Conservation (phyloP, 2,888 invertebrate species). For the Sphecodes monilicornis region DNA sequence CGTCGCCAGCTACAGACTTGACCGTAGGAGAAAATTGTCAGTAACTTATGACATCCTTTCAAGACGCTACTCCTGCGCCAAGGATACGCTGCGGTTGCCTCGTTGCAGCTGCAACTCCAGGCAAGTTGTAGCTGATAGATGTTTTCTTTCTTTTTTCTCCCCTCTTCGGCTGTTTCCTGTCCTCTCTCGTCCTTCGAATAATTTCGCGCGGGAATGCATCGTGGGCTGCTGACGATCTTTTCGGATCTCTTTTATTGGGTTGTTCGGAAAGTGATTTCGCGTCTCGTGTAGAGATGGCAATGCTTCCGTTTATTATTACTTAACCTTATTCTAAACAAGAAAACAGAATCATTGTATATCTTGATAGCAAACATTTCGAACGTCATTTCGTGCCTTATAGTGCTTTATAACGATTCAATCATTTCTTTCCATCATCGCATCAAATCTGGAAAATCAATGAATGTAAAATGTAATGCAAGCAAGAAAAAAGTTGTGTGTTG, state of each 20-base stretch:
- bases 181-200: slow-evolving; percentile 3
- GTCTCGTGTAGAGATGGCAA: too few species aligned
- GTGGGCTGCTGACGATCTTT: not conserved
- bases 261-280: too few species aligned
- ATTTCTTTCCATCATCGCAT: too few species aligned
- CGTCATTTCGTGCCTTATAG: too few species aligned
- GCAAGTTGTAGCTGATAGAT: slow-evolving; percentile 32
- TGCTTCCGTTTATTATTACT: too few species aligned
- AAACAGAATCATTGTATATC: too few species aligned
- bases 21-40: slow-evolving; percentile 39
- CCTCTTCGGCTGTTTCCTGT: not conserved
- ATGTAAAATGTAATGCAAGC: too few species aligned
- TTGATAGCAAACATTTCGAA: too few species aligned
- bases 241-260: not conserved
- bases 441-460: too few species aligned
- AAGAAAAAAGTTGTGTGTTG: too few species aligned
- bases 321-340: too few species aligned
- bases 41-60: slow-evolving; percentile 53
- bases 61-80: slow-evolving; percentile 34
- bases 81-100: slow-evolving; percentile 18
- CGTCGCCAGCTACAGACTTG: not conserved
- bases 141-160: not conserved
- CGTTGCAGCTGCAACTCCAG: slow-evolving; percentile 32
- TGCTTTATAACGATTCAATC: too few species aligned
- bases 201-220: not conserved